A percentile compares a stretch with the other conserved stretches of the same genome.
These are phyloP conservation scores for Hirundo rustica DNA, from an alignment of 2,797 vertebrate genomes.

Conservation along the genomic window DNA sequence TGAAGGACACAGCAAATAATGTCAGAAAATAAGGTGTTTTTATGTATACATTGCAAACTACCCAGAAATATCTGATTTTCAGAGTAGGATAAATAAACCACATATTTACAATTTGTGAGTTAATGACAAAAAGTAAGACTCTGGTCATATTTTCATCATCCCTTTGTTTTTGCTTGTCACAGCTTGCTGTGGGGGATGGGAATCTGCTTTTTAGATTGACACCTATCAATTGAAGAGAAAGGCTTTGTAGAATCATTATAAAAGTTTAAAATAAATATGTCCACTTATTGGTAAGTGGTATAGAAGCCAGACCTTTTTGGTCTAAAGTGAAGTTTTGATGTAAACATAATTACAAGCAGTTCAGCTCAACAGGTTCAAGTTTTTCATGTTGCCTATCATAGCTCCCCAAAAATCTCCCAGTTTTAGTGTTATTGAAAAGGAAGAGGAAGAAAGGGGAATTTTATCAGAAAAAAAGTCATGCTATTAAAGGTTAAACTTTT, in stretches of 20 bases:
- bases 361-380: background rate
- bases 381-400: background rate
- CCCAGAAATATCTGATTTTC: background rate
- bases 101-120: background rate
- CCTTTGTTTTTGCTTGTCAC: background rate
- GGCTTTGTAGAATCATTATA: background rate
- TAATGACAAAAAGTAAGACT: background rate
- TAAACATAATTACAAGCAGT: background rate
- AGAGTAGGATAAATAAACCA: background rate
- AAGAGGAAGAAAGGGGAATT: background rate
- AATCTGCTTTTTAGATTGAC: background rate
- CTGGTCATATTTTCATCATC: background rate
- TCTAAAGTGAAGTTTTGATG: background rate
- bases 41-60: background rate
- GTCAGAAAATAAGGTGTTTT: background rate
- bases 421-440: background rate
- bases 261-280: background rate
- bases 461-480: background rate
- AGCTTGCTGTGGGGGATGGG: background rate
- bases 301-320: background rate
- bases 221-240: background rate
- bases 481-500: background rate
- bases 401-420: background rate
- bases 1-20: background rate
- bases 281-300: background rate